Base-by-base conservation (phyloP, 2,888 invertebrate genomes). In the Conus canariensis region DNA sequence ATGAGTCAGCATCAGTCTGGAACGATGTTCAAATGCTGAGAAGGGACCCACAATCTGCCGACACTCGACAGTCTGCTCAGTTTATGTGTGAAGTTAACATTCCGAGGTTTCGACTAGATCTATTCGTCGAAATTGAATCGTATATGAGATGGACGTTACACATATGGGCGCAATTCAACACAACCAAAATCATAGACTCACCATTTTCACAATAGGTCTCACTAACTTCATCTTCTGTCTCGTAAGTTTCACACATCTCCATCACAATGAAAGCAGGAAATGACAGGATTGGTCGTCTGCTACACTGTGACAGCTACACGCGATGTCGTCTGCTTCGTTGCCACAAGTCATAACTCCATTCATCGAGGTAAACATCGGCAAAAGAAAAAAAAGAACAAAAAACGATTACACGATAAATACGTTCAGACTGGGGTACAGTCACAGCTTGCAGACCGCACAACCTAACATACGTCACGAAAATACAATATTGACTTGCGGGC, bases 151-250 rank as follows among this genome's bases (percentile, higher is more conserved):
- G 45, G 45, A 45, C 45, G 45, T 45, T 45, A 45, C 45, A 45
- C 45, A 45, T 45, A 45, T 45, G 45, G 45, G 45, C 45, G 45
- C 45, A 45, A 45, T 45, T 45, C 45, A 45, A 64, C 64, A 64
- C 64, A 14, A 64, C 64, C 16, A 64, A 14, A 64, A 64, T 64
- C 16, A 64, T 64, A 64, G n/a, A 88, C 92, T 91, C 90, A 93
- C 93, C 93, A 89, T 93, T 93, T 87, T 93, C 92, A 86, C 93
- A 93, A 92, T 93, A 93, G 80, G 92, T 93, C 89, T 92, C 92
- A 59, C 92, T 90, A 19, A 90, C 91, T n/a, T 91, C 91, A 56
- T 91, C 91, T 45, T 91, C 92, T 70, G 91, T 91, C 90, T 90
- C 91, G 88, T 86, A 90, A 0, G 90, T 90, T 80, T 88, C 90